Conservation (phyloP, 2,888 invertebrate genomes). For the Apomyelois bistriatella region DNA sequence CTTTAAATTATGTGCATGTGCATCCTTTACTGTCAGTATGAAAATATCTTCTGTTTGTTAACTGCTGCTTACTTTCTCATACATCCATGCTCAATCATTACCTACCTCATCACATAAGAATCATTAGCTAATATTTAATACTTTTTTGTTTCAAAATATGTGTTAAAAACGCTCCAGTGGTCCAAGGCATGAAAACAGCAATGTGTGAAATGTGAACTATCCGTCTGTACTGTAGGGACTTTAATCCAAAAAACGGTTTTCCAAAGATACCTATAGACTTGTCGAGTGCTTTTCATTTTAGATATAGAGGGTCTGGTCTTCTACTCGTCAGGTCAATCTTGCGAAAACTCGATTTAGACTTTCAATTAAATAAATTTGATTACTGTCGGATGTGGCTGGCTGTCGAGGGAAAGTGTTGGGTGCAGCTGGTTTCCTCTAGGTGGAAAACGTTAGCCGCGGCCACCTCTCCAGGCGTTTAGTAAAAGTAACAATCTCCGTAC, state of each 20-base stretch:
- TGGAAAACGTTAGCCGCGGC: conserved; percentile 34
- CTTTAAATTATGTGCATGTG: conserved; percentile 12
- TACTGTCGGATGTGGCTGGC: conserved; percentile 47
- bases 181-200: conserved; percentile 20
- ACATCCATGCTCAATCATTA: conserved; percentile 9
- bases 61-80: conserved; percentile 17
- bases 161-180: conserved; percentile 1
- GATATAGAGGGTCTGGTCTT: conserved; percentile 42
- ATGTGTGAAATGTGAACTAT: conserved; percentile 15
- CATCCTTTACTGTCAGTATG: not conserved
- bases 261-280: conserved; percentile 29
- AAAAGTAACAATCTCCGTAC: conserved; percentile 46
- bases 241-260: too few species aligned
- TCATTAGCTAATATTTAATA: not conserved
- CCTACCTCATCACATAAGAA: conserved; percentile 6
- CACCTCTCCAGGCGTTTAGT: conserved; percentile 32
- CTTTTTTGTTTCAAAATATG: not conserved
- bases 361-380: conserved; percentile 43
- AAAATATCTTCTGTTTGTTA: conserved; percentile 14
- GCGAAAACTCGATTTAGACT: conserved; percentile 40
- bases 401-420: conserved; percentile 68
- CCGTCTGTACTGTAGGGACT: too few species aligned
- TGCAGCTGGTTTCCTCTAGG: conserved; percentile 53
- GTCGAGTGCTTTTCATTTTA: conserved; percentile 55
- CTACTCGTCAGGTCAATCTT: conserved; percentile 39